A percentile compares a stretch with the other conserved stretches of the same genome.
Conservation (phyloP, 2,797 vertebrate species). For the Glossophaga mutica region DNA sequence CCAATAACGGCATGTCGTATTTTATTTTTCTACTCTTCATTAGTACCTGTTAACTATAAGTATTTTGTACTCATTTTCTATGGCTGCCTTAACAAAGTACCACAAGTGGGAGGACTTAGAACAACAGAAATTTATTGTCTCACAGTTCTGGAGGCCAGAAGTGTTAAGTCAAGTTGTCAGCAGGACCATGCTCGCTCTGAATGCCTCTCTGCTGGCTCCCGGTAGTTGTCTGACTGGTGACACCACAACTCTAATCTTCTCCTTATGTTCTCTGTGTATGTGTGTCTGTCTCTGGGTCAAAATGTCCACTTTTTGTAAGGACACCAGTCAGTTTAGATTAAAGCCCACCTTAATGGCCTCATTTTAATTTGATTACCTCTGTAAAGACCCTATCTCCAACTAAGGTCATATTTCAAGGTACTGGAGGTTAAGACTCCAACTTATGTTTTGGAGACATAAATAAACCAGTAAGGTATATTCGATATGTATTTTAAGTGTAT, state of each 20-base stretch:
- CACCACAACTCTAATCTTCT: background rate
- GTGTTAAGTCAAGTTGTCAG: background rate
- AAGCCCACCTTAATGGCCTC: background rate
- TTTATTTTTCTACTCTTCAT: background rate
- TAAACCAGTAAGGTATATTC: background rate
- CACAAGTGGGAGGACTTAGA: background rate
- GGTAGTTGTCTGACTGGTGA: background rate
- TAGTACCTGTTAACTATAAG: background rate
- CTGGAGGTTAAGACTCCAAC: background rate
- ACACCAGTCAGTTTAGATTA: background rate
- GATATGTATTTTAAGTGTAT: background rate
- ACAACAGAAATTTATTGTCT: background rate
- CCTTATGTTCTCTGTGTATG: background rate
- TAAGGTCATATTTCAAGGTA: background rate
- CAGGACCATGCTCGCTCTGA: background rate
- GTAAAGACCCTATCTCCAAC: background rate
- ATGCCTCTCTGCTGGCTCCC: background rate
- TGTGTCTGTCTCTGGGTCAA: background rate
- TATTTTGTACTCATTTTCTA: background rate
- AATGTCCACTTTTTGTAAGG: background rate
- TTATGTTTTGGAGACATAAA: background rate
- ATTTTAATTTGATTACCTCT: background rate
- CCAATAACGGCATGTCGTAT: background rate
- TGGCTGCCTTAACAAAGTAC: background rate
- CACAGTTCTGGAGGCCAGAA: background rate